Evolutionary conservation across 2,888 invertebrate species (phyloP), one percentile per base, ranked within the genome.

Genomic region (Drosophila ezoana): DNA sequence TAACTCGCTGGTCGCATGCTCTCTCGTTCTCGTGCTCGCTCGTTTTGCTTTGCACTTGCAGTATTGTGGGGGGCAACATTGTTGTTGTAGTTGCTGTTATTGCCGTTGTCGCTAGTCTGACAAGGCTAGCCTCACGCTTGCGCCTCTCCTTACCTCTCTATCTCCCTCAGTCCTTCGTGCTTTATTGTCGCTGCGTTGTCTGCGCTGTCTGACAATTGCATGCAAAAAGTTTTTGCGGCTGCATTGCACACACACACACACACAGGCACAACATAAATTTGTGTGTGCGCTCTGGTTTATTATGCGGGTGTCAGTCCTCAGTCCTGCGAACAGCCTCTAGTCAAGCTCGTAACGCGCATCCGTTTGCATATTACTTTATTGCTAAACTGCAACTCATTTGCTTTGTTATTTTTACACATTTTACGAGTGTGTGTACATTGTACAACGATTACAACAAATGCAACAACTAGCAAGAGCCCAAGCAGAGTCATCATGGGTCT

Each of bases 401-500:
- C 76, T 80, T 83, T 83, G 81, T 86, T 86, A 83, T 83, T 83
- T 86, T 76, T 81, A 81, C 82, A 79, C 86, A 86, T 79, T 82
- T 82, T 73, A 77, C 59, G 73, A 66, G 71, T 63, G 62, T 62
- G 45, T 70, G 72, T 72, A 58, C 69, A 58, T 66, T 81, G 68
- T 63, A 77, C 64, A 63, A 58, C 66, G 32, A 69, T 59, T 54
- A 66, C 57, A 62, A 69, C 54, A 54, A 65, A 20, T 32, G 43
- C 44, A 49, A 54, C 35, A 64, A 49, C 56, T 33, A 45, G 32
- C 59, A 54, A 49, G 58, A 45, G 45, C 38, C 32, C 52, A 38
- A 56, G 65, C 81, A 66, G 47, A 70, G 65, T 72, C 80, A 81
- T 68, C 73, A 63, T 70, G 18, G 40, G 48, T 40, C 41, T 48